These are phyloP conservation scores for Pseudorasbora parva DNA, from an alignment of 2,113 vertebrate genomes.

Conservation along the genomic window DNA sequence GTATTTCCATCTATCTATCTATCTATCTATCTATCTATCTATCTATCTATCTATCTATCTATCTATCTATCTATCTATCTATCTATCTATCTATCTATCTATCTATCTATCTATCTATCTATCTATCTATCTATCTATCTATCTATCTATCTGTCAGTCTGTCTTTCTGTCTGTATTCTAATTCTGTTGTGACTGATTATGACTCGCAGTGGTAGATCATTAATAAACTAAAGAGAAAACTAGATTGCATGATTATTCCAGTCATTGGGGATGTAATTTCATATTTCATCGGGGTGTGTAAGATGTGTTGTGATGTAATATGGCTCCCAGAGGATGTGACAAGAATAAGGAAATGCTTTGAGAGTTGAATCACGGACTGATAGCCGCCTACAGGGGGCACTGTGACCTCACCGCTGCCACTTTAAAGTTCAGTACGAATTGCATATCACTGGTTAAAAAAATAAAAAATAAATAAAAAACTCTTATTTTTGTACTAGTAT, in stretches of 20 bases:
- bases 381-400: conserved; percentile 38
- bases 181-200: neutral
- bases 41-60: too few relatives aligned
- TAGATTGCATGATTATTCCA: conserved; percentile 29
- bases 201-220: conserved; percentile 2
- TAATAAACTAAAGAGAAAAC: conserved; percentile 8
- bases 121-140: neutral
- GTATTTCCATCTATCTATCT: too few relatives aligned
- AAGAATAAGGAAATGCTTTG: neutral
- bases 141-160: neutral
- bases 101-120: neutral
- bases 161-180: neutral
- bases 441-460: neutral
- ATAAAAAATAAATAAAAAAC: too few relatives aligned
- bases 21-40: too few relatives aligned
- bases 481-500: neutral
- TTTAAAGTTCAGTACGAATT: neutral
- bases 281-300: neutral
- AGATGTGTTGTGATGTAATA: neutral
- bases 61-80: too few relatives aligned
- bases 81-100: neutral
- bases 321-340: neutral
- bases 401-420: neutral
- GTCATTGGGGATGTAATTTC: conserved; percentile 29
- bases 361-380: neutral